Base-by-base conservation (phyloP, 2,888 invertebrate species). In the Cetonia aurata region DNA sequence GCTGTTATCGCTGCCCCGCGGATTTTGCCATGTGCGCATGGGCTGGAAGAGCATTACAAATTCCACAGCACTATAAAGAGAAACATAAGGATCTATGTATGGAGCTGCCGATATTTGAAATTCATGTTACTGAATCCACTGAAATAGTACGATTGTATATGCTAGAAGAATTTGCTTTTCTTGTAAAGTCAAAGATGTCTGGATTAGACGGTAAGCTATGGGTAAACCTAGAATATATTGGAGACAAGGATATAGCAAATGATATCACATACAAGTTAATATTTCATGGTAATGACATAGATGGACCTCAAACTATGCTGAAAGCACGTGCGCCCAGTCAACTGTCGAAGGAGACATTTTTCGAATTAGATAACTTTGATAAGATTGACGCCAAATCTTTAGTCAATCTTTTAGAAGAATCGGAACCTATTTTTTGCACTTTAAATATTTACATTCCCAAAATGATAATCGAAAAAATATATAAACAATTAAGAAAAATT, bases 181-280 rank as follows among this genome's bases (percentile, higher is more conserved):
- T 71, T 37, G 41, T 71, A 33, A 71, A 69, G 46, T n/a, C 50
- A 6, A 71, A 69, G 31, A 56, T 42, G 6, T 69, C 69, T 33
- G 33, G 19, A 25, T 31, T 62, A 9, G 69, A 69, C 4, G 69
- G 62, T 12, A 69, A 71, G 17, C n/a, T 71, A 6, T 71, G 71
- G 71, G n/a, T 71, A 13, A 69, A 56, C 17, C 48, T 69, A 37
- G 71, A 71, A 52, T 52, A 69, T 33, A 25, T 68, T 6, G 68
- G 67, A 3, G 15, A 44, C 37, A 41, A 48, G 13, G 56, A 71
- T 9, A 10, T 41, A n/a, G 37, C 53, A 13, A 15, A 37, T 6
- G 48, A 60, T 12, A 68, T 71, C 13, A 69, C 42, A 6, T 71
- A 71, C 50, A 71, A 71, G 50, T n/a, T 71, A 48, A 66, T 65